These are phyloP conservation scores for Agraylea sexmaculata DNA, from an alignment of 1,140 invertebrate species.

Conservation along the genomic window DNA sequence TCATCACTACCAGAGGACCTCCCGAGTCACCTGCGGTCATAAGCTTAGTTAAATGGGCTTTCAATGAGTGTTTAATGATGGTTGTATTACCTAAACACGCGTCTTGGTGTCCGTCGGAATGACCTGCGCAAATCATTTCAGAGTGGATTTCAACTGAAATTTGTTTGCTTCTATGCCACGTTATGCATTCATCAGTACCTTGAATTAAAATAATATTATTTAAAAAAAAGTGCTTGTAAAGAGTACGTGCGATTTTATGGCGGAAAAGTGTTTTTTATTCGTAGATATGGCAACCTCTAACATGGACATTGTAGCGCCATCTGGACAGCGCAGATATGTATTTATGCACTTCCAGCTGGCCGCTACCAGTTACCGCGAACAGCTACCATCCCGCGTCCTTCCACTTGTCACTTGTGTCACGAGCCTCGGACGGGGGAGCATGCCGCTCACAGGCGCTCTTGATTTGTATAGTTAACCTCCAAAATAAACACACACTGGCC, in stretches of 20 bases:
- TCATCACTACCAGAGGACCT: slow-evolving; percentile 60
- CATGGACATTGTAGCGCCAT: no score
- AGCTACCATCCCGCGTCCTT: no score
- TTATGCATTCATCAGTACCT: slow-evolving; percentile 56
- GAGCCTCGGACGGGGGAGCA: no score
- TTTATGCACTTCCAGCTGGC: no score
- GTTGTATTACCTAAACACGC: slow-evolving; percentile 56
- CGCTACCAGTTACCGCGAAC: no score
- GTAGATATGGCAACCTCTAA: neutral
- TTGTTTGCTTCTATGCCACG: slow-evolving; percentile 67
- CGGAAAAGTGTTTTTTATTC: neutral
- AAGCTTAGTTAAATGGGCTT: slow-evolving; percentile 1
- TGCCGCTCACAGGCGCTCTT: no score
- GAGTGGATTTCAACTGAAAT: slow-evolving; percentile 58
- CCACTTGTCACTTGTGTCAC: no score
- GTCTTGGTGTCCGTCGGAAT: slow-evolving; percentile 68
- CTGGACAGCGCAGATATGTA: no score
- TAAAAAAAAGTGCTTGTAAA: neutral
- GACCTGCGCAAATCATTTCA: slow-evolving; percentile 78
- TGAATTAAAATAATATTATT: slow-evolving; percentile 15
- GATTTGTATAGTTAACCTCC: no score
- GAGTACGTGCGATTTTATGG: no score
- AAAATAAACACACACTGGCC: no score
- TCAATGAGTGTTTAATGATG: neutral
- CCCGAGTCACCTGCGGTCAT: slow-evolving; percentile 62